phyloP scores from a whole-genome alignment of 1,140 invertebrate genomes.

The Drosophila insularis region DNA sequence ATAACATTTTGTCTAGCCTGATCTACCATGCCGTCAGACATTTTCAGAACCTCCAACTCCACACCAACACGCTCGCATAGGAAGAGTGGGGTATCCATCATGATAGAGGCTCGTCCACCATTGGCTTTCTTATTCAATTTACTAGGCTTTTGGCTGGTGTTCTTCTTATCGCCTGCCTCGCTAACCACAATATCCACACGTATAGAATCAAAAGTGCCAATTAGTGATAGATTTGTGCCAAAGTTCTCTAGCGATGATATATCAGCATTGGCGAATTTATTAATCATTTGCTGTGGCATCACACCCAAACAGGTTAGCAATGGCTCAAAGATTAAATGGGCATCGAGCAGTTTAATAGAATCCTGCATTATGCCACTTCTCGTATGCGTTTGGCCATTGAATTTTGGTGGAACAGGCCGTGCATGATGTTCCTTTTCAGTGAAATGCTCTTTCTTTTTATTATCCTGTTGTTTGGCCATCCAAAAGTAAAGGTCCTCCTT shows the following conservation, averaged over 20 bases:
- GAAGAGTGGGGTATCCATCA: slow-evolving; percentile 93
- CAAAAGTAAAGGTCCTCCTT: slow-evolving; percentile 96
- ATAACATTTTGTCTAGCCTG: slow-evolving; percentile 91
- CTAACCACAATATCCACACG: slow-evolving; percentile 97
- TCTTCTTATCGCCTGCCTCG: slow-evolving; percentile 85
- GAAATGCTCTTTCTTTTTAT: slow-evolving; percentile 82
- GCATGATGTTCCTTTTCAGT: slow-evolving; percentile 62
- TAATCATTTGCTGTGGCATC: slow-evolving; percentile 92
- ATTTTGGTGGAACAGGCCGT: slow-evolving; percentile 58
- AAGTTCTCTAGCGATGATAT: slow-evolving; percentile 91
- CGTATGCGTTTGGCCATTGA: slow-evolving; percentile 51
- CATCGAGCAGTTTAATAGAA: slow-evolving; percentile 92
- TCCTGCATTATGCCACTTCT: slow-evolving; percentile 87
- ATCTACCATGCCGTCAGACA: slow-evolving; percentile 94
- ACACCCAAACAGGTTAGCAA: slow-evolving; percentile 92
- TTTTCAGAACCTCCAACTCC: slow-evolving; percentile 94
- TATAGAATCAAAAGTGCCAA: slow-evolving; percentile 92
- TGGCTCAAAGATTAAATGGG: slow-evolving; percentile 96
- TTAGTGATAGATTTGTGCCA: slow-evolving; percentile 94
- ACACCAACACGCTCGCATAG: slow-evolving; percentile 95
- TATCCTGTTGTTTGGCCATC: slow-evolving; percentile 96
- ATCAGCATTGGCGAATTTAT: slow-evolving; percentile 82
- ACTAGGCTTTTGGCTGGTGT: slow-evolving; percentile 51
- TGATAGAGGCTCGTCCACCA: slow-evolving; percentile 85
- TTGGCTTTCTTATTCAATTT: slow-evolving; percentile 73